phyloP scores from a whole-genome alignment of 2,888 invertebrate genomes.

The Darwinula stevensoni region DNA sequence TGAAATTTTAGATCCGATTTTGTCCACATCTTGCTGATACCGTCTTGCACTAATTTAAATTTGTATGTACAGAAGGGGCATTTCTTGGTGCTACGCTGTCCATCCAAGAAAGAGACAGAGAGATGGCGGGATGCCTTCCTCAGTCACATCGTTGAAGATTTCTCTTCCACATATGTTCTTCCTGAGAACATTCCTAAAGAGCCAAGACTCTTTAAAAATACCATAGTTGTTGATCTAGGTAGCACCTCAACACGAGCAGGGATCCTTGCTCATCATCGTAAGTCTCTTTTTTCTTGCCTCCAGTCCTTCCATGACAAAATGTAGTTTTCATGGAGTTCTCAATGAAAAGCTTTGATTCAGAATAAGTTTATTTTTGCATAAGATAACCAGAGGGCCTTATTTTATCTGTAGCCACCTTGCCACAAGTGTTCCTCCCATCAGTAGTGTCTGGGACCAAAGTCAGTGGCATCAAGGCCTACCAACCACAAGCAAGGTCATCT shows the following conservation, averaged over 20 bases:
- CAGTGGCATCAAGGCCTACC: conserved; percentile 19
- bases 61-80: conserved; percentile 18
- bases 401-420: conserved; percentile 19
- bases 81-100: conserved; percentile 20
- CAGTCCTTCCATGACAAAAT: no score
- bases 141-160: conserved; percentile 19
- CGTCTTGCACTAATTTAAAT: conserved; percentile 4
- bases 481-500: conserved; percentile 17
- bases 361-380: neutral
- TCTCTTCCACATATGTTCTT: conserved; percentile 20
- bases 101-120: conserved; percentile 17
- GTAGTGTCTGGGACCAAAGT: conserved; percentile 18
- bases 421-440: conserved; percentile 24
- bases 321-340: neutral
- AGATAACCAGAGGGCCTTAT: neutral
- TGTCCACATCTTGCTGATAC: conserved; percentile 4
- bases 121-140: conserved; percentile 22
- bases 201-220: conserved; percentile 16
- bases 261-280: conserved; percentile 20
- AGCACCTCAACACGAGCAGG: conserved; percentile 25
- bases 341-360: no score
- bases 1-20: no score
- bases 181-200: conserved; percentile 16
- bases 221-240: conserved; percentile 25
- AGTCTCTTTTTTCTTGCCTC: conserved; percentile 9